Conservation (phyloP, 2,113 vertebrate species). For the Bungarus multicinctus region DNA sequence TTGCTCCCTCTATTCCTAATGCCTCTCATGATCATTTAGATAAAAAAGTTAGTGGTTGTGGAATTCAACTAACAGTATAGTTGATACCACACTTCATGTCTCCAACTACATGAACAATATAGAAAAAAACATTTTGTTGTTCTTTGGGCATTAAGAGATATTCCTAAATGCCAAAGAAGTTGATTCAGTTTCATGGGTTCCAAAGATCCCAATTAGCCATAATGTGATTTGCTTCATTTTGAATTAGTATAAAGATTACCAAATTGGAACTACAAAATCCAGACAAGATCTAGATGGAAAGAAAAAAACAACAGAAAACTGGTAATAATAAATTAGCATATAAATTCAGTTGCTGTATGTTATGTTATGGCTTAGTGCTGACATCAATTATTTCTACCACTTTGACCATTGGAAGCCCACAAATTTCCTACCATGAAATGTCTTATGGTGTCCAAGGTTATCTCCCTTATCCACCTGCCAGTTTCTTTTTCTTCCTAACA, state of each 20-base stretch:
- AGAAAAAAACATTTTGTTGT: not conserved
- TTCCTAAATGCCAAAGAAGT: not conserved
- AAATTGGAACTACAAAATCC: not conserved
- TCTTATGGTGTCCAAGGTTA: not conserved
- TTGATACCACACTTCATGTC: not conserved
- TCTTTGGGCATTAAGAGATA: not conserved
- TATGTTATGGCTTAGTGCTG: not conserved
- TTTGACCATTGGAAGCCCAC: not conserved
- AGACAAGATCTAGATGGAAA: not conserved
- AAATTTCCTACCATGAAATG: not conserved
- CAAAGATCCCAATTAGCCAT: not conserved
- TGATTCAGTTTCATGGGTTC: not conserved
- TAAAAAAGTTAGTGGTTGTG: not conserved
- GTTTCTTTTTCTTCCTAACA: not conserved
- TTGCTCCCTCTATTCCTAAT: not conserved
- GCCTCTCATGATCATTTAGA: not conserved
- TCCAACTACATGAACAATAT: not conserved
- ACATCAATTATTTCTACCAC: not conserved
- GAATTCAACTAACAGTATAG: not conserved
- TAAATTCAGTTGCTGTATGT: not conserved
- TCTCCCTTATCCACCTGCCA: not conserved
- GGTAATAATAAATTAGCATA: not conserved
- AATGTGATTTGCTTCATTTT: not conserved
- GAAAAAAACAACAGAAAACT: not conserved
- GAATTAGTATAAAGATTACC: not conserved